Conservation (phyloP, 2,113 vertebrate species). For the Heteronetta atricapilla region DNA sequence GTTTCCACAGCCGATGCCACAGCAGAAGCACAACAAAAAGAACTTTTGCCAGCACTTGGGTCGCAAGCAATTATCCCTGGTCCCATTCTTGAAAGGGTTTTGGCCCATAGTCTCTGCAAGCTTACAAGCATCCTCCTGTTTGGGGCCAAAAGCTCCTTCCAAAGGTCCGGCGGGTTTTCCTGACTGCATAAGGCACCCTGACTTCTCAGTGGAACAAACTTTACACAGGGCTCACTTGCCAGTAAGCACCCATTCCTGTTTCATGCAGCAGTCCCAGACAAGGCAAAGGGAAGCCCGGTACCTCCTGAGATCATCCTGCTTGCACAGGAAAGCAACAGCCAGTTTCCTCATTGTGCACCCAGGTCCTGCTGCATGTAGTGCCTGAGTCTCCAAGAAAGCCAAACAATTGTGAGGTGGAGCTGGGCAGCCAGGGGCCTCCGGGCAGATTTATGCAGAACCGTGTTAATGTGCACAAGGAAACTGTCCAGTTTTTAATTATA, state of each 20-base stretch:
- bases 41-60: neutral
- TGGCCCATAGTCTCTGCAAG: neutral
- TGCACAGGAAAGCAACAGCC: neutral
- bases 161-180: neutral
- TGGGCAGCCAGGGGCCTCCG: neutral
- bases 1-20: fast-evolving
- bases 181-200: neutral
- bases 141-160: neutral
- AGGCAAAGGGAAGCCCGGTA: neutral
- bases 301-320: neutral
- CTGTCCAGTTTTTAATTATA: slow-evolving; percentile 37
- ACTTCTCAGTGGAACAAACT: neutral
- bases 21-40: neutral
- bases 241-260: neutral
- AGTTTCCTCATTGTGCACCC: neutral
- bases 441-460: neutral
- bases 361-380: neutral
- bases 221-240: neutral
- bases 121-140: neutral
- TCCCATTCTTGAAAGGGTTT: neutral
- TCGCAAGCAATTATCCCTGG: neutral
- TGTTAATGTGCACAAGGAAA: slow-evolving; percentile 10
- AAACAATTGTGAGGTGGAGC: neutral
- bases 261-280: neutral
- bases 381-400: neutral